Conservation (phyloP, 2,113 vertebrate species). For the Macheiramphus alcinus region DNA sequence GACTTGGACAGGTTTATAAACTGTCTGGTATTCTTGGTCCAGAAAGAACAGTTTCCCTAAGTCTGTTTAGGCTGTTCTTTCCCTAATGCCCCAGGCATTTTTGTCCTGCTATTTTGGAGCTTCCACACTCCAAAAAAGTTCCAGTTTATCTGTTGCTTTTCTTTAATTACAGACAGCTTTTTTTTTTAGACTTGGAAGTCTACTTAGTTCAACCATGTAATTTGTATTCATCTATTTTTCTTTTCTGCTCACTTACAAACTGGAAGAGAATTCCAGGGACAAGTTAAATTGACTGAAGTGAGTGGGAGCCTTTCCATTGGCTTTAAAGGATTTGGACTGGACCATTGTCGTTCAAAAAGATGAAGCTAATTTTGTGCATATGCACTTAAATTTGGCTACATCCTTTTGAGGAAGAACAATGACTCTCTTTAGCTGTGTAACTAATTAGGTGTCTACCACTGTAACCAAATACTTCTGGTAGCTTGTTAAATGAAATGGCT, state of each 20-base stretch:
- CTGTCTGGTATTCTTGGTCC: background rate
- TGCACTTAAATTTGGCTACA: background rate
- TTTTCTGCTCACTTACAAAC: background rate
- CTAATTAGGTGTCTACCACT: background rate
- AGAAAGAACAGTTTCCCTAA: background rate
- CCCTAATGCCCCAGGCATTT: background rate
- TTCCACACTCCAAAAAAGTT: background rate
- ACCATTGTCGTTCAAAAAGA: background rate
- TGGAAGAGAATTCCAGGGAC: background rate
- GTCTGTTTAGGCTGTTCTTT: background rate
- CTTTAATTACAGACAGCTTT: background rate
- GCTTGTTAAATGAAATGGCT: background rate
- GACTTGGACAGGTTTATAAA: background rate
- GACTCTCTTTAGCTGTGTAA: background rate
- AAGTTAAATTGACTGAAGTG: background rate
- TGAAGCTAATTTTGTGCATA: background rate
- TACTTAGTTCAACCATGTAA: background rate
- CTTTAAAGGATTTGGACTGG: background rate
- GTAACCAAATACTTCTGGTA: background rate
- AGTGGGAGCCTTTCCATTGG: background rate
- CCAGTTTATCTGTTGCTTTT: background rate
- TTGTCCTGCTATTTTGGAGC: background rate
- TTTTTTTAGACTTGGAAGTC: background rate
- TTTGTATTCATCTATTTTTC: background rate
- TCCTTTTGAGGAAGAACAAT: background rate